Percentiles rank a stretch among this genome's conserved stretches.
These are phyloP conservation scores for Rotaria sp. DNA, from an alignment of 2,888 invertebrate species.

Conservation along the genomic window DNA sequence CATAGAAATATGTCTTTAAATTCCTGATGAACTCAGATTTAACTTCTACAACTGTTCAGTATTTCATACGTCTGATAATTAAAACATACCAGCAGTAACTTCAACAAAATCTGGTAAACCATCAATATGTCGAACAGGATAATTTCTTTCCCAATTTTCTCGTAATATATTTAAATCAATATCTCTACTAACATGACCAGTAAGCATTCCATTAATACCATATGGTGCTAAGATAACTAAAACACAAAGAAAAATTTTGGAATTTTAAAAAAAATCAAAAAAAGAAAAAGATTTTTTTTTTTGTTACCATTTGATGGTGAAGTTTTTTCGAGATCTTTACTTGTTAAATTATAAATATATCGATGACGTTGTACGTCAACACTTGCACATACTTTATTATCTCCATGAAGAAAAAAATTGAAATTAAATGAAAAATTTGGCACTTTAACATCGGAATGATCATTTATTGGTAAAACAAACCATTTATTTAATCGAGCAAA, in stretches of 20 bases:
- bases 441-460: constrained; percentile 55
- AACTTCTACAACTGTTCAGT: no score
- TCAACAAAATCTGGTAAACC: not conserved
- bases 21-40: no score
- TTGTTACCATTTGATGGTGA: not conserved
- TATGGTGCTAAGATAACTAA: constrained; percentile 88
- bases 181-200: constrained; percentile 69
- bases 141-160: constrained; percentile 27
- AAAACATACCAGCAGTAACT: not conserved
- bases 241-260: constrained; percentile 39
- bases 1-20: no score
- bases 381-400: constrained; percentile 93
- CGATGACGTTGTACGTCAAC: constrained; percentile 94
- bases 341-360: constrained; percentile 76
- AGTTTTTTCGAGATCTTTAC: constrained; percentile 65
- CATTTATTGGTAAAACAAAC: constrained; percentile 93
- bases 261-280: not conserved
- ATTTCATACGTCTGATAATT: no score
- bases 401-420: constrained; percentile 91
- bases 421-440: constrained; percentile 42
- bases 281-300: not conserved
- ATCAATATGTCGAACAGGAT: constrained; percentile 7
- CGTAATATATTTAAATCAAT: not conserved
- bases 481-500: constrained; percentile 93
- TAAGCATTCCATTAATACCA: constrained; percentile 81